These are phyloP conservation scores for Sarcoramphus papa DNA, from an alignment of 2,797 vertebrate species.

Conservation along the genomic window DNA sequence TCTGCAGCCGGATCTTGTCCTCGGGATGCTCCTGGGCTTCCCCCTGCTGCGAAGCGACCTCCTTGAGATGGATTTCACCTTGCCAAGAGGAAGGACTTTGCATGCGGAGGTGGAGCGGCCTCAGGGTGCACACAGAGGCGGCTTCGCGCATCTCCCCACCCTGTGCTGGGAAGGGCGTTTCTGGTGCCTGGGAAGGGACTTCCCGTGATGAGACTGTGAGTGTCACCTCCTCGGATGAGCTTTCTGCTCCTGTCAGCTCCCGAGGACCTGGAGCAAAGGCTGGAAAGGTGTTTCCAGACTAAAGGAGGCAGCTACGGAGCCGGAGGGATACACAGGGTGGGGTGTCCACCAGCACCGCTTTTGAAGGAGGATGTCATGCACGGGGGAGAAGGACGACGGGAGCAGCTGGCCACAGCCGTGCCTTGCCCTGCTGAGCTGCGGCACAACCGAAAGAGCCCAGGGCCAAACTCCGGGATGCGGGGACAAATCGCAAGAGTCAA, in stretches of 20 bases:
- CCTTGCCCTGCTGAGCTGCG: background rate
- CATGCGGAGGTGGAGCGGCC: background rate
- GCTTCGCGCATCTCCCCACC: background rate
- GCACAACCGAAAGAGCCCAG: background rate
- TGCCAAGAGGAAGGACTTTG: background rate
- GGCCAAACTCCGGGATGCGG: background rate
- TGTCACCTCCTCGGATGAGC: background rate
- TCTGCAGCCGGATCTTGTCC: background rate
- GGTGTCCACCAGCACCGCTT: background rate
- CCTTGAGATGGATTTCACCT: background rate
- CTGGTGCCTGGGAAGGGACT: background rate
- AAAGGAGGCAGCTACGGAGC: background rate
- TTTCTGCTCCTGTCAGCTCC: background rate
- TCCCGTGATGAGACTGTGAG: background rate
- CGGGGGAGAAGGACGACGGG: background rate
- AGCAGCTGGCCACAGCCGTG: background rate
- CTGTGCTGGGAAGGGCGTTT: background rate
- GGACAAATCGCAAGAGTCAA: background rate
- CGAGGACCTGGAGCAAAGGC: background rate
- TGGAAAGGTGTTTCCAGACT: background rate
- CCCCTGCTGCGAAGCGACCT: background rate
- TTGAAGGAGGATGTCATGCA: background rate
- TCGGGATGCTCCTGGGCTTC: background rate
- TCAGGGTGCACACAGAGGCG: fast-evolving
- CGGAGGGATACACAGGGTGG: fast-evolving